A percentile compares a stretch with the other conserved stretches of the same genome.
Evolutionary conservation across 2,888 invertebrate species (phyloP).

Genomic region (Ornithoptera priamus): DNA sequence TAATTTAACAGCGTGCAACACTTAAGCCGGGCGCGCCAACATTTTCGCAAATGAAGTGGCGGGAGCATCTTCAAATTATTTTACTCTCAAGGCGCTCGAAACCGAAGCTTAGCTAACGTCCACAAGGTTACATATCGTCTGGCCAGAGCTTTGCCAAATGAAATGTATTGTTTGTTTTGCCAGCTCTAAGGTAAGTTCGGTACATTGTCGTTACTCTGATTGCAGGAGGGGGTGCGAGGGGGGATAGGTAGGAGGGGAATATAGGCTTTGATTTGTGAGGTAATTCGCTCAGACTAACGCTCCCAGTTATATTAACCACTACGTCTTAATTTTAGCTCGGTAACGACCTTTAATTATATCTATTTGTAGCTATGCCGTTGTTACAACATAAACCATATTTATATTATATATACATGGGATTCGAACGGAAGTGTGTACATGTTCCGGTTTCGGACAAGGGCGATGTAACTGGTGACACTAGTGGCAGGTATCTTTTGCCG

Average conservation of each 20-base stretch:
- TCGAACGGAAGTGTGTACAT: too few relatives aligned
- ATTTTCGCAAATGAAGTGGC: constrained; percentile 77
- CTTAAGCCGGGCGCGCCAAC: constrained; percentile 75
- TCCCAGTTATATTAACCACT: constrained; percentile 42
- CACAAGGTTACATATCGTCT: constrained; percentile 31
- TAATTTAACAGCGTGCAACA: constrained; percentile 79
- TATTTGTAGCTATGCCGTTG: not conserved
- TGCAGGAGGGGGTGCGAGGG: constrained; percentile 44
- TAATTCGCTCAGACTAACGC: constrained; percentile 54
- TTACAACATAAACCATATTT: too few relatives aligned
- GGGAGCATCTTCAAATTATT: constrained; percentile 50
- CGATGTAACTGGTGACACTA: too few relatives aligned
- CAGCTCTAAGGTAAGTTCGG: constrained; percentile 50
- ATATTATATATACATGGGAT: too few relatives aligned
- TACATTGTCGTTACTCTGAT: constrained; percentile 61
- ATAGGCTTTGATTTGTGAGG: constrained; percentile 64
- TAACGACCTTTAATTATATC: constrained; percentile 27
- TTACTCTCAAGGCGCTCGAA: constrained; percentile 25
- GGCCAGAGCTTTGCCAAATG: constrained; percentile 22
- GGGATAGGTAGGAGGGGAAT: constrained; percentile 29
- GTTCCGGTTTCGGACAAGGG: too few relatives aligned
- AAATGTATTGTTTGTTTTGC: constrained; percentile 30
- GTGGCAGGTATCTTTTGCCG: too few relatives aligned
- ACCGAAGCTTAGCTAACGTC: not conserved
- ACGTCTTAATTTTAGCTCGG: constrained; percentile 46